These are phyloP conservation scores for Bubo bubo DNA, from an alignment of 2,113 vertebrate species.

Conservation along the genomic window DNA sequence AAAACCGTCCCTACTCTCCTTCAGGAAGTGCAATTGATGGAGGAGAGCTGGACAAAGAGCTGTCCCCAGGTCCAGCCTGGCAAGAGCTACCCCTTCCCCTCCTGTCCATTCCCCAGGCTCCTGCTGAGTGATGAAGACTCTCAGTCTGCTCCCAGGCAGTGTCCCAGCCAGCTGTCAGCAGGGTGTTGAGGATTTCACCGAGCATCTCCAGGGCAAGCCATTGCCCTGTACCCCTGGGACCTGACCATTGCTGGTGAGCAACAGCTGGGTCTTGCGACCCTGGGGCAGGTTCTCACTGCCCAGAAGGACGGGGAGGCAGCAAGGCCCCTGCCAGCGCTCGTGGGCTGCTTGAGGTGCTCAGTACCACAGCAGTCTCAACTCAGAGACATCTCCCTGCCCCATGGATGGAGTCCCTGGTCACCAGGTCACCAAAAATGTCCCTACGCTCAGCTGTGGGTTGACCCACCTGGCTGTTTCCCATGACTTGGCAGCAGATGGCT, in stretches of 20 bases:
- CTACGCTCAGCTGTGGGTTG: neutral
- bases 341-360: neutral
- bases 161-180: neutral
- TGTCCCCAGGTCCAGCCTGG: neutral
- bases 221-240: neutral
- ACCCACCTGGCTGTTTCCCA: neutral
- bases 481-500: neutral
- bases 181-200: accelerated
- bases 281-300: neutral
- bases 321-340: neutral
- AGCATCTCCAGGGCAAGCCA: neutral
- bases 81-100: neutral
- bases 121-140: neutral
- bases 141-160: neutral
- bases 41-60: neutral
- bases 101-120: neutral
- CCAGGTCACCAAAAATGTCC: neutral
- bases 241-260: neutral
- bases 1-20: neutral
- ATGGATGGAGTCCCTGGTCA: accelerated
- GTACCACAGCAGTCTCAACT: neutral
- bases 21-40: neutral
- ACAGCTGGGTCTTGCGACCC: neutral
- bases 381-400: neutral
- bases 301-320: neutral